Percentiles rank a stretch among this genome's conserved stretches.
phyloP scores from a whole-genome alignment of 2,888 invertebrate species.

The Opisthograptis luteolata region DNA sequence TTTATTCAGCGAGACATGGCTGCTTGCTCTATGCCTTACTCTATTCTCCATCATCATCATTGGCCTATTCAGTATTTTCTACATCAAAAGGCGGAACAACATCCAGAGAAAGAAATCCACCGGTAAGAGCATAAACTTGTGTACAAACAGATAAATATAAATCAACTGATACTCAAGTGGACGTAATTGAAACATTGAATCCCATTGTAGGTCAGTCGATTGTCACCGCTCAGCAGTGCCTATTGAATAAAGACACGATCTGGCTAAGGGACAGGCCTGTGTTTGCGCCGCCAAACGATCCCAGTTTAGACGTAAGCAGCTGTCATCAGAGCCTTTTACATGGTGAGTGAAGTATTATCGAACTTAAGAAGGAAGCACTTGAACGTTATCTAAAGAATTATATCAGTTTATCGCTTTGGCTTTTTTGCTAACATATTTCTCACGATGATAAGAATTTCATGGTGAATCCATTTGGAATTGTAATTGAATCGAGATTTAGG shows the following conservation, averaged over 20 bases:
- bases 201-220: conserved; percentile 77
- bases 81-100: conserved; percentile 69
- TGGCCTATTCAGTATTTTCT: conserved; percentile 73
- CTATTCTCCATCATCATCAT: conserved; percentile 72
- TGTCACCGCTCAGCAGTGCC: conserved; percentile 78
- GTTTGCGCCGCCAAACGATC: conserved; percentile 69
- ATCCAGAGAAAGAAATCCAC: conserved; percentile 76
- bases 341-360: conserved; percentile 53
- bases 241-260: conserved; percentile 81
- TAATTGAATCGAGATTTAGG: conserved; percentile 15
- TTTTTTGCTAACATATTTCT: conserved; percentile 48
- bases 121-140: conserved; percentile 55
- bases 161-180: conserved; percentile 30
- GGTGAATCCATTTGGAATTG: conserved; percentile 9
- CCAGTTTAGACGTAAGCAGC: conserved; percentile 67
- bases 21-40: conserved; percentile 71
- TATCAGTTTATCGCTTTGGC: conserved; percentile 29
- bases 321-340: conserved; percentile 79
- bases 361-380: conserved; percentile 19
- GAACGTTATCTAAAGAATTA: conserved; percentile 27
- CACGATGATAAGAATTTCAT: conserved; percentile 42
- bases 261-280: conserved; percentile 78
- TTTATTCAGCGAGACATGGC: conserved; percentile 77
- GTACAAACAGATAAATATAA: conserved; percentile 33
- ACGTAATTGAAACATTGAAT: conserved; percentile 66